Conservation (phyloP, 1,140 invertebrate genomes). For the Reticulitermes speratus region DNA sequence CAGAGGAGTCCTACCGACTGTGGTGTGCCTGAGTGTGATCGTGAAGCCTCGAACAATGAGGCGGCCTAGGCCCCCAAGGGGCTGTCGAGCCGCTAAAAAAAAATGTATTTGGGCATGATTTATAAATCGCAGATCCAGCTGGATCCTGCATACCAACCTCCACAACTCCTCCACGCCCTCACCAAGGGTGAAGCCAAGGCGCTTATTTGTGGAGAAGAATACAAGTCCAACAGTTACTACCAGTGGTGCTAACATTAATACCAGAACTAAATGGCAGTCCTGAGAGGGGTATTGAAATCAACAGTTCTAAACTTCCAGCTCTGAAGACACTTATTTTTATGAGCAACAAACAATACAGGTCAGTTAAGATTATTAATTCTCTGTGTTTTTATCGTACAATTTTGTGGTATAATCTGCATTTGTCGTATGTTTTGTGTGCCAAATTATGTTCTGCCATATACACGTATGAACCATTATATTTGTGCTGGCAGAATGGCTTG, state of each 20-base stretch:
- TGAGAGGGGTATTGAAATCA: not conserved
- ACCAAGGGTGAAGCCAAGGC: slow-evolving; percentile 54
- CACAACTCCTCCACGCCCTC: slow-evolving; percentile 56
- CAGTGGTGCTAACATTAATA: slow-evolving; percentile 47
- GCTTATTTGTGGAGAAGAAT: slow-evolving; percentile 50
- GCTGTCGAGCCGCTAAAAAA: too few relatives aligned
- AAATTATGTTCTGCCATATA: too few relatives aligned
- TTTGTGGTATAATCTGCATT: too few relatives aligned
- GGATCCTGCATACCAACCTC: slow-evolving; percentile 57
- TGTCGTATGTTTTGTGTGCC: too few relatives aligned
- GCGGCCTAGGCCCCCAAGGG: too few relatives aligned
- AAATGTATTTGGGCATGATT: too few relatives aligned
- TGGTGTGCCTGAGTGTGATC: too few relatives aligned
- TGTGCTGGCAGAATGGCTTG: too few relatives aligned
- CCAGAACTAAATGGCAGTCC: slow-evolving; percentile 38
- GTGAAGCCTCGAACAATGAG: too few relatives aligned
- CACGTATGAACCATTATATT: too few relatives aligned
- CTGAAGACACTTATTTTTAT: not conserved
- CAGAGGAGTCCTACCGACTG: too few relatives aligned
- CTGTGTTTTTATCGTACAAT: too few relatives aligned
- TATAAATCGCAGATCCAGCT: slow-evolving; percentile 50
- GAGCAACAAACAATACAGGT: not conserved
- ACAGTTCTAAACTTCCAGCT: not conserved
- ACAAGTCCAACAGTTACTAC: slow-evolving; percentile 52
- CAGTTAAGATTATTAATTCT: not conserved